Evolutionary conservation across 2,888 invertebrate genomes (phyloP), one percentile per base, ranked within the genome.

Genomic region (Cryptosula pallasiana): DNA sequence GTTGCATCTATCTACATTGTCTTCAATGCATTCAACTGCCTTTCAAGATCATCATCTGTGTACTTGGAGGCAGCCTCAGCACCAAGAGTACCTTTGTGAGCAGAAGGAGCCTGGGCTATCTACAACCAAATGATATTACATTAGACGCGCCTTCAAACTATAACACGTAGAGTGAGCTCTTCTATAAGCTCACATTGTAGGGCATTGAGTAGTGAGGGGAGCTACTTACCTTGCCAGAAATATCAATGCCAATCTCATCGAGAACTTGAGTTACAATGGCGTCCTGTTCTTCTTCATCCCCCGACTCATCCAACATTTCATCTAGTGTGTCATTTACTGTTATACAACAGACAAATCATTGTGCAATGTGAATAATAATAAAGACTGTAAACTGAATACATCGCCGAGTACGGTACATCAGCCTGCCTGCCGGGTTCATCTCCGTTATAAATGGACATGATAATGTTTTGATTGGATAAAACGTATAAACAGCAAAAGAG

Each of bases 241-340:
- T 90, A 86, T 96, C 95, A 84, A 96, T 95, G 75, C 95, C 95
- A 79, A 96, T 95, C 87, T 96, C 95, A 86, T 95, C 95, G n/a
- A 95, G 88, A 55, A 95, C 94, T 86, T 93, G 89, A 72, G 71
- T 90, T n/a, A 95, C 91, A 85, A 96, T 90, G 76, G 90, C 90
- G 81, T 94, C 92, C 79, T 91, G 89, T 84, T 95, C 94, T 77
- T 91, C 91, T 83, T 95, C 95, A 84, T 95, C 95, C 0, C 91
- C 95, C 13, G 93, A 93, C 79, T 93, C 94, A 55, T 89, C 89
- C 78, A 95, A 87, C 79, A 95, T 92, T 79, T 94, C 93, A 85
- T 95, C 94, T 76, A 95, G 86, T 0, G 93, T 91, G 73, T 95
- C 95, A 86, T 92, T 92, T 82, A 95, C 92, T 93, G 45, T 45